Conservation (phyloP, 92 coral and sea anemone species). For the Bergia puertoricense region DNA sequence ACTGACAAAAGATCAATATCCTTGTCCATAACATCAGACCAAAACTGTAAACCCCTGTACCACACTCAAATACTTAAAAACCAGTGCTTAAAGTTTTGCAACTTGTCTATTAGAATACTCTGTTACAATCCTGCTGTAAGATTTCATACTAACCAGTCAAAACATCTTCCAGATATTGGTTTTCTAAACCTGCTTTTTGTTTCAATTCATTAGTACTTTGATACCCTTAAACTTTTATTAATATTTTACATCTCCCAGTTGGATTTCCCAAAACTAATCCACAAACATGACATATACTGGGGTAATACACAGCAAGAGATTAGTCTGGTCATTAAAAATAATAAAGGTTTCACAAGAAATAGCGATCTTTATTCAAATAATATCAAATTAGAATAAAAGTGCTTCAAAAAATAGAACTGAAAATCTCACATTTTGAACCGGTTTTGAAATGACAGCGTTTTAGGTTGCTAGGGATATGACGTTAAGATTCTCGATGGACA, state of each 20-base stretch:
- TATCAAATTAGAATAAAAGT: too few species aligned
- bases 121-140: background rate
- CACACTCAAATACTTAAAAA: too few species aligned
- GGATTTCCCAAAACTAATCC: background rate
- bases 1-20: too few species aligned
- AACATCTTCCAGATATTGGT: background rate
- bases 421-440: too few species aligned
- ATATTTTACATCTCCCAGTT: background rate
- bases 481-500: background rate
- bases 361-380: background rate
- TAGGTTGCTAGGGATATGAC: background rate
- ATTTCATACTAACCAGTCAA: background rate
- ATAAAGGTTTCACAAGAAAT: background rate
- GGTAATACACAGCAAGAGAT: background rate
- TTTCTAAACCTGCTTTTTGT: background rate
- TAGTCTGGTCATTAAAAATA: background rate
- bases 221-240: background rate
- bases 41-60: too few species aligned
- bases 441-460: background rate
- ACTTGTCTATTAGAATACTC: too few species aligned
- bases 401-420: too few species aligned
- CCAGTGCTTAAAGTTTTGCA: too few species aligned
- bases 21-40: too few species aligned
- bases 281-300: background rate
- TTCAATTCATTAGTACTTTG: background rate